A percentile compares a stretch with the other conserved stretches of the same genome.
phyloP scores from a whole-genome alignment of 2,888 invertebrate species.

The Geophilus truncorum region DNA sequence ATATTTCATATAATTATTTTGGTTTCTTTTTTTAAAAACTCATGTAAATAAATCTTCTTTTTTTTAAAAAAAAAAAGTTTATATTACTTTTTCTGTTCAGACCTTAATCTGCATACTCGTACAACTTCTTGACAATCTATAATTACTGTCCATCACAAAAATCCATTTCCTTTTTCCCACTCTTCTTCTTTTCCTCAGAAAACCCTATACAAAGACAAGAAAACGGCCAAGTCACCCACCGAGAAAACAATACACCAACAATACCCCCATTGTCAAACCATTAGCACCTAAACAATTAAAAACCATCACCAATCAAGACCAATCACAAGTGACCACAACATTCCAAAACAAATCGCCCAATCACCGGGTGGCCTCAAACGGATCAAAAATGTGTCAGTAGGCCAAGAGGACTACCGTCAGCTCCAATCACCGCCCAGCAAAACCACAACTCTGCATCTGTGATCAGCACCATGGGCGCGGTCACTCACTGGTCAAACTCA shows the following conservation, averaged over 20 bases:
- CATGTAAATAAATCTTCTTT: too few species aligned
- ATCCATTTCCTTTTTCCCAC: background rate
- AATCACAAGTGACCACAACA: conserved; percentile 16
- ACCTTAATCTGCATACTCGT: background rate
- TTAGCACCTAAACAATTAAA: conserved; percentile 14
- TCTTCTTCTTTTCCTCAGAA: background rate
- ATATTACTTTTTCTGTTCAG: background rate
- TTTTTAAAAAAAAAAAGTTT: too few species aligned
- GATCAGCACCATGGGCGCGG: background rate
- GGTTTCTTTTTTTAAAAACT: too few species aligned
- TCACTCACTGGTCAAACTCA: background rate
- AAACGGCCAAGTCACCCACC: background rate
- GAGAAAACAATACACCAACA: background rate
- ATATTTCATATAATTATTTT: too few species aligned
- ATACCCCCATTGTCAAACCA: background rate
- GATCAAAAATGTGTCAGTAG: background rate
- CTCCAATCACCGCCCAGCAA: conserved; percentile 4
- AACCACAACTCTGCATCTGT: background rate
- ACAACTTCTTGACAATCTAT: background rate
- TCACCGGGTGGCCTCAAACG: conserved; percentile 15
- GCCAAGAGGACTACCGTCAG: background rate
- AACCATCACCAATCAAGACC: background rate
- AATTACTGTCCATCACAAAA: background rate
- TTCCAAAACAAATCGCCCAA: background rate
- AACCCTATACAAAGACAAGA: background rate